These are phyloP conservation scores for Drosophila orena DNA, from an alignment of 1,140 invertebrate genomes.

Conservation along the genomic window DNA sequence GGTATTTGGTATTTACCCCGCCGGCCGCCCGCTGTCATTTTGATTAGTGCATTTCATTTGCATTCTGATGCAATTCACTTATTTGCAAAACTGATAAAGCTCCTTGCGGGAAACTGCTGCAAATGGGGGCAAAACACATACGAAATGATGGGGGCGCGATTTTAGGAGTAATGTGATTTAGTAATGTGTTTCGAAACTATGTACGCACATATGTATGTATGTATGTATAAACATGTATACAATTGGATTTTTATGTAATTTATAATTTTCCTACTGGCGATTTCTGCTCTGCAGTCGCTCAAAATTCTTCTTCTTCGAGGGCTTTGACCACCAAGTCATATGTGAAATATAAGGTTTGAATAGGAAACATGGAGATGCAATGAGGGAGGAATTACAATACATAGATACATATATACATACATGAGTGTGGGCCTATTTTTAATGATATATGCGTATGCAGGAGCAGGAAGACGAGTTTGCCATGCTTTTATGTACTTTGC, in stretches of 20 bases:
- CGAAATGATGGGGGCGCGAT: not conserved
- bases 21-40: conserved; percentile 27
- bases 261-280: conserved; percentile 61
- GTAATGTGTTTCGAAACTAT: not conserved
- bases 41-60: conserved; percentile 79
- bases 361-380: not conserved
- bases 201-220: not conserved
- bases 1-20: conserved; percentile 13
- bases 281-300: conserved; percentile 43
- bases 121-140: not conserved
- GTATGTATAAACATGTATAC: conserved; percentile 28
- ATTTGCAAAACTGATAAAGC: conserved; percentile 41
- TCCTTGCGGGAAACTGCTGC: not conserved
- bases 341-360: not conserved
- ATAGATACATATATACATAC: not conserved
- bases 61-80: conserved; percentile 61
- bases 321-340: conserved; percentile 7
- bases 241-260: conserved; percentile 79
- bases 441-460: conserved; percentile 70
- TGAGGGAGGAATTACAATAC: not conserved
- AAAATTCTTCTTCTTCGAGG: conserved; percentile 29
- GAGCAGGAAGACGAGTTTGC: conserved; percentile 12
- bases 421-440: conserved; percentile 19
- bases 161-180: not conserved
- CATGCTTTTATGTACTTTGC: conserved; percentile 4